Evolutionary conservation across 1,140 invertebrate species (phyloP).

Genomic region (Pentalonia nigronervosa): DNA sequence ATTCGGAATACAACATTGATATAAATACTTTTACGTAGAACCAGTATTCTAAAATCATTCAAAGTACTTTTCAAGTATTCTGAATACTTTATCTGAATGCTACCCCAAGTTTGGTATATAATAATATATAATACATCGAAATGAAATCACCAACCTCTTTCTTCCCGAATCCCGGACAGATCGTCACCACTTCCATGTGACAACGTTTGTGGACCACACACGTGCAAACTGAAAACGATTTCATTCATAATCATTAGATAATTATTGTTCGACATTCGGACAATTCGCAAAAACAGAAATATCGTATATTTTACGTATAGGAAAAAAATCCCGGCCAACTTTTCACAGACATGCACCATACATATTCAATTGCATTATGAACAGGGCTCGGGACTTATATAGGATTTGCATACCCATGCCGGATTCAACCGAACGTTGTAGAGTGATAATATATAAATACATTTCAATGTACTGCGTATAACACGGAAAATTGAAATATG

Average conservation of each 20-base stretch:
- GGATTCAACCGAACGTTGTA: neutral
- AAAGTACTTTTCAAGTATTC: neutral
- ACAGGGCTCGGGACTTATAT: too few species aligned
- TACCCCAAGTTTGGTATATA: neutral
- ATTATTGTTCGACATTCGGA: neutral
- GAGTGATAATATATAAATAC: neutral
- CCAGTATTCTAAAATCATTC: too few species aligned
- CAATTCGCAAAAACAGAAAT: neutral
- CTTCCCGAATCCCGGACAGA: constrained; percentile 92
- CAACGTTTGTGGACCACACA: constrained; percentile 98
- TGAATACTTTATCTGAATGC: neutral
- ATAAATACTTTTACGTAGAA: neutral
- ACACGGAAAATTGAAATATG: neutral
- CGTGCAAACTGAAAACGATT: constrained; percentile 85
- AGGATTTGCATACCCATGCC: too few species aligned
- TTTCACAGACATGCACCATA: neutral
- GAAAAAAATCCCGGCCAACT: neutral
- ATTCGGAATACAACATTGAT: neutral
- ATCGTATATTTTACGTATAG: neutral
- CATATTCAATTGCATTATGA: neutral
- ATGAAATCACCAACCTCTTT: constrained; percentile 70
- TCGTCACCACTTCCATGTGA: constrained; percentile 91
- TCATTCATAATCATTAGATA: neutral
- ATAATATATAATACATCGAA: neutral
- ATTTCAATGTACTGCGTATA: neutral